Base-by-base conservation (phyloP, 2,888 invertebrate species). In the Campoplex capitator region DNA sequence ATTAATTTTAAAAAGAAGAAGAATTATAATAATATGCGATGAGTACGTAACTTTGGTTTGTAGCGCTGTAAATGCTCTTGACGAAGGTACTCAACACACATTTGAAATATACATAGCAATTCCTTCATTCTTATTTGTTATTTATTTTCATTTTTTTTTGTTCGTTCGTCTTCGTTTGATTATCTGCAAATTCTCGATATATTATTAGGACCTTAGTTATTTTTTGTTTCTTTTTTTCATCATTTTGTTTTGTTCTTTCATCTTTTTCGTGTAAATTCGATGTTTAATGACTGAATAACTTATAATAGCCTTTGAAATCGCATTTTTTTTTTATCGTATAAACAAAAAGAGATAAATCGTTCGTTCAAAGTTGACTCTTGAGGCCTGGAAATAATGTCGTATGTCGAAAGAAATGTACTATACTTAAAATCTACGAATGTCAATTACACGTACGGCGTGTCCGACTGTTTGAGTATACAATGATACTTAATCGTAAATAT, bases 11-110 rank as follows among this genome's bases (percentile, higher is more conserved):
- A 58, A 32, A 58, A 58, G 13, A 58, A 58, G 83, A 88, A 81
- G 84, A 76, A 87, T 88, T 86, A 89, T 71, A 89, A 88, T 89
- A 73, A 90, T 82, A 88, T 92, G 91, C 90, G 90, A 91, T 91
- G 91, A 92, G 88, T 88, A 89, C 75, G 84, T 89, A 89, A 92
- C 94, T 94, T 94, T 94, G 94, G 94, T 93, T 93, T 92, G 92
- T 91, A 94, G 94, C 94, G 91, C 91, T 89, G 88, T 78, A 68
- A 75, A 78, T 87, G 84, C 84, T 84, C 58, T 58, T 75, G 84
- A 75, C 77, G 77, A 84, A 65, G 76, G 74, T 84, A 82, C 82
- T 83, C 80, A 86, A 88, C 58, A 83, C 79, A 85, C 75, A 58
- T 87, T 28, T 77, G 68, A 79, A 83, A 71, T 87, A 71, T 84